Evolutionary conservation across 2,113 vertebrate genomes (phyloP), one percentile per base, ranked within the genome.

Genomic region (Siniperca chuatsi): DNA sequence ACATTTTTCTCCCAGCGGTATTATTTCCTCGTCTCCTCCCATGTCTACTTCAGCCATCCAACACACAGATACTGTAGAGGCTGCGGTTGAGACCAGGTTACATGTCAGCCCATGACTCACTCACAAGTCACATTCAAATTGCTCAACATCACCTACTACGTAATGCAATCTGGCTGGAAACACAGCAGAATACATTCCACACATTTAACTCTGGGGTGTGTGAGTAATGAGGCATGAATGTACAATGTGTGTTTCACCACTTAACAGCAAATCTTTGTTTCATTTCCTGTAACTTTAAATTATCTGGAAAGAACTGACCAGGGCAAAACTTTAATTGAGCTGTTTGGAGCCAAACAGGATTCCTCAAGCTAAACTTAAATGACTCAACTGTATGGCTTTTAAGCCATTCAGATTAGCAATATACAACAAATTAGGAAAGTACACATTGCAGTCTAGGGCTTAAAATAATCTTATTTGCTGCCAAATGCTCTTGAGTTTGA

Each of bases 231-330:
- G 72, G 64, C 82, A 50, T 65, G 69, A 70, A 73, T 62, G 81
- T 58, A 42, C 62, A 46, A 57, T 72, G 62, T 77, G 79, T 82
- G 82, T 76, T 72, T 58, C 29, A 29, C 58, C 57, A 60, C 69
- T 78, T 66, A 68, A 67, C 68, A 52, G 61, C 52, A 84, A 52
- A 78, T 82, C 67, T 83, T 74, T 81, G 50, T 70, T 75, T 75
- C 40, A 80, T 79, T 90, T 90, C 87, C 87, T 79, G 86, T 78
- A 77, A 85, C 64, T 74, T 65, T 29, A 89, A 90, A 84, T 72
- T 66, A 73, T 58, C 54, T 65, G 75, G 76, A 85, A 81, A 67
- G 13, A 74, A 35, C 6, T 12, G 84, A 76, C 72, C 82, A 23
- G 81, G 67, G 67, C 67, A 2, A 66, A 69, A 44, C n/a, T 78